Percentiles rank a stretch among this genome's conserved stretches.
phyloP scores from a whole-genome alignment of 2,888 invertebrate genomes.

The Synergus laeviventris region DNA sequence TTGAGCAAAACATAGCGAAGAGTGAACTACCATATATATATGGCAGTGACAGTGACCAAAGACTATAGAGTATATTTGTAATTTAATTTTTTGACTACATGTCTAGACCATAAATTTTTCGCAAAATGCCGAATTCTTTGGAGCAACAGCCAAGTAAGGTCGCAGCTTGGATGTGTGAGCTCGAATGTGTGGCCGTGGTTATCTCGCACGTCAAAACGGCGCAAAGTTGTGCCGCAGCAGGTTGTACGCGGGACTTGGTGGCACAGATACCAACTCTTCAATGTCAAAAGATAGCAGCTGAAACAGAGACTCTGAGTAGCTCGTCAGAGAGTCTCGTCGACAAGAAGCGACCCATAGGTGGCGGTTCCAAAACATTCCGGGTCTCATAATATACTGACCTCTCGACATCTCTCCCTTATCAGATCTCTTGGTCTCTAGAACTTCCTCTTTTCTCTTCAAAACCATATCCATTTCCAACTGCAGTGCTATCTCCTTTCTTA shows the following conservation, averaged over 20 bases:
- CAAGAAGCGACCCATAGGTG: conserved; percentile 32
- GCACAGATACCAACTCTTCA: conserved; percentile 64
- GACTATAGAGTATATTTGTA: no score
- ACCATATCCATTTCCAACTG: not conserved
- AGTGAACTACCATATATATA: no score
- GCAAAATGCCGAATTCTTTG: conserved; percentile 19
- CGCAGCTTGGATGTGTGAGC: conserved; percentile 37
- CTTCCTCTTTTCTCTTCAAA: not conserved
- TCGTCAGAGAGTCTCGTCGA: conserved; percentile 48
- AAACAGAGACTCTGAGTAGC: conserved; percentile 48
- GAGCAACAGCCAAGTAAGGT: conserved; percentile 14
- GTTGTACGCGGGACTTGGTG: conserved; percentile 65
- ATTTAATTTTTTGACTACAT: no score
- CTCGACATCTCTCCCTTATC: conserved; percentile 5
- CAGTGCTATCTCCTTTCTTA: no score
- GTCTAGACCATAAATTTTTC: no score
- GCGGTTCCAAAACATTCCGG: conserved; percentile 20
- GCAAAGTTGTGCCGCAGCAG: conserved; percentile 68
- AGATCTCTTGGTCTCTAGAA: not conserved
- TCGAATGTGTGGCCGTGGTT: conserved; percentile 56
- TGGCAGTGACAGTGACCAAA: no score
- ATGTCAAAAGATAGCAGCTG: conserved; percentile 53
- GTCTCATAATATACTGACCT: conserved; percentile 17
- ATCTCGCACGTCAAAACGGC: conserved; percentile 71
- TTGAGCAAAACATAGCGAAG: no score